Conservation (phyloP, 64 coral and sea anemone genomes). For the Montipora sp. region DNA sequence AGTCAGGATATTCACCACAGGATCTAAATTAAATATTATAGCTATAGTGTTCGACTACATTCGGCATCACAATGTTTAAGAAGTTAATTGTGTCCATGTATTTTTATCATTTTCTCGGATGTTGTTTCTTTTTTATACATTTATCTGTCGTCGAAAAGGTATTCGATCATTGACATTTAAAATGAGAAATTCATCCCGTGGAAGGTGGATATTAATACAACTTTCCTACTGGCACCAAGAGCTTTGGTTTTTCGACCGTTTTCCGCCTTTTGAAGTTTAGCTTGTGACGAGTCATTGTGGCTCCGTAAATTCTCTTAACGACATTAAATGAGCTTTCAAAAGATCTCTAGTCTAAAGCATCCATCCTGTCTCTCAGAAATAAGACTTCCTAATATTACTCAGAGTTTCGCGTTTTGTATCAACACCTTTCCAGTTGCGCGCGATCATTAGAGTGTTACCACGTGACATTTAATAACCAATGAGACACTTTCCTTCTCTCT, state of each 20-base stretch:
- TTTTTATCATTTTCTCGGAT: too few relatives aligned
- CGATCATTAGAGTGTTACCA: background rate
- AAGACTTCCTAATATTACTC: too few relatives aligned
- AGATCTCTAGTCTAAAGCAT: background rate
- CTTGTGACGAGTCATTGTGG: background rate
- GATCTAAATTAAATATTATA: too few relatives aligned
- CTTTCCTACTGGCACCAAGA: background rate
- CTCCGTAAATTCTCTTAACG: background rate
- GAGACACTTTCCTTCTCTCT: background rate
- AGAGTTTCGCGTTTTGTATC: too few relatives aligned
- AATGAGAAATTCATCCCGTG: too few relatives aligned
- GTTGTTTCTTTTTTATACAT: too few relatives aligned
- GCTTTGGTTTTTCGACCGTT: background rate
- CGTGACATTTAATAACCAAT: constrained; percentile 19
- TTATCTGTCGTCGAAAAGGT: background rate
- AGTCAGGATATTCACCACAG: too few relatives aligned
- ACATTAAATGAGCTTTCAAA: background rate
- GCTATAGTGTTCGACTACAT: too few relatives aligned
- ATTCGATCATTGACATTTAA: background rate
- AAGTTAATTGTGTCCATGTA: too few relatives aligned
- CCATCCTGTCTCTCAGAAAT: too few relatives aligned
- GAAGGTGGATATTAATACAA: too few relatives aligned
- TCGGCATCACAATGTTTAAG: too few relatives aligned
- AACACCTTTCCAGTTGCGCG: background rate
- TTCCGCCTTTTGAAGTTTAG: background rate